Conservation (phyloP, 2,113 vertebrate genomes). For the Pogona vitticeps region DNA sequence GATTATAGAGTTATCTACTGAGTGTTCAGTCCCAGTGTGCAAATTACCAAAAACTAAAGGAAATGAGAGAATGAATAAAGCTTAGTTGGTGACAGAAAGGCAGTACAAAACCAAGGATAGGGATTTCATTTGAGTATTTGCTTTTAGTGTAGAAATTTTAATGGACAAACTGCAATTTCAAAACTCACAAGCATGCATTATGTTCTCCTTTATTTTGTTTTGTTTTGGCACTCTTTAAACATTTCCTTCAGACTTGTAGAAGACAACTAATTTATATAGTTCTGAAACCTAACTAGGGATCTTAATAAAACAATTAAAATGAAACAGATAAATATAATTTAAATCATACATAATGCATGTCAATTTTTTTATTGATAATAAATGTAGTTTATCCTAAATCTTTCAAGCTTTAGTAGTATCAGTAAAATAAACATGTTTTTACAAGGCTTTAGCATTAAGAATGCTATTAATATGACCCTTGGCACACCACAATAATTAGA, state of each 20-base stretch:
- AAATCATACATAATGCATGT: slow-evolving; percentile 73
- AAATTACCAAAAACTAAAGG: too few species aligned
- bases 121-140: too few species aligned
- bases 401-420: slow-evolving; percentile 68
- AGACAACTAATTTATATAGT: slow-evolving; percentile 62
- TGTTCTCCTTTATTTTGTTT: slow-evolving; percentile 28
- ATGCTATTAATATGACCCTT: slow-evolving; percentile 94
- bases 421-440: slow-evolving; percentile 81
- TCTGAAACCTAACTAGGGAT: slow-evolving; percentile 67
- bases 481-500: slow-evolving; percentile 90
- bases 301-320: slow-evolving; percentile 70
- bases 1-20: too few species aligned
- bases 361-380: slow-evolving; percentile 82
- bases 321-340: slow-evolving; percentile 75
- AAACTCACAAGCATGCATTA: neutral
- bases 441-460: slow-evolving; percentile 87
- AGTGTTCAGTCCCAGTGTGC: too few species aligned
- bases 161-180: neutral
- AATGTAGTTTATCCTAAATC: slow-evolving; percentile 76
- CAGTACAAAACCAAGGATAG: neutral
- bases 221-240: neutral
- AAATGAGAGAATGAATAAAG: too few species aligned
- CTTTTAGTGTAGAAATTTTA: neutral
- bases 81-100: too few species aligned
- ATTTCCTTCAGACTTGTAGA: slow-evolving; percentile 44